Conservation (phyloP, 2,797 vertebrate species). For the Tokudaia tokunoshimensis region DNA sequence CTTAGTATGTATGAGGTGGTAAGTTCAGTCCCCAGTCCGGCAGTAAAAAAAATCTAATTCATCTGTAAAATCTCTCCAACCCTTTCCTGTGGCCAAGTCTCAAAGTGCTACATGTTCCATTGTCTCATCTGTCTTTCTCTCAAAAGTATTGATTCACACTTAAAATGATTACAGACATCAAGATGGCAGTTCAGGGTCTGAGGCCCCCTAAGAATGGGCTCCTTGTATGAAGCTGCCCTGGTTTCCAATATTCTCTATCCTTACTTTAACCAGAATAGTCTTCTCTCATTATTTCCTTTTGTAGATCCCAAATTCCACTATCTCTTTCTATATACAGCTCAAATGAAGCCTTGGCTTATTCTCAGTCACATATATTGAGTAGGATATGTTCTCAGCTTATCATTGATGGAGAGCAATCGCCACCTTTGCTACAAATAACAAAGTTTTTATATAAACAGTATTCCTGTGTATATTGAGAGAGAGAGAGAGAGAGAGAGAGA, state of each 20-base stretch:
- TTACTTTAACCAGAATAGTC: too few relatives aligned
- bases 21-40: not conserved
- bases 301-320: not conserved
- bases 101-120: not conserved
- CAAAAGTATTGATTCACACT: not conserved
- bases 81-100: not conserved
- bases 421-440: not conserved
- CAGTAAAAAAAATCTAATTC: not conserved
- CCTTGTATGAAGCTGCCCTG: not conserved
- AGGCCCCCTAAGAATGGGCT: too few relatives aligned
- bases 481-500: too few relatives aligned
- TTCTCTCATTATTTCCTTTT: not conserved
- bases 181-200: not conserved
- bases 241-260: not conserved
- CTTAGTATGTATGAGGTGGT: not conserved
- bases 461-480: not conserved
- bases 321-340: too few relatives aligned
- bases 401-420: not conserved
- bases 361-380: not conserved
- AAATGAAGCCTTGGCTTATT: not conserved
- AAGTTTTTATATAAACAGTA: not conserved
- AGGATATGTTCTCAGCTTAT: not conserved
- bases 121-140: not conserved
- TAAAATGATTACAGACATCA: not conserved
- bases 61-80: not conserved